Base-by-base conservation (phyloP, 2,797 vertebrate genomes). In the Amblyraja radiata region DNA sequence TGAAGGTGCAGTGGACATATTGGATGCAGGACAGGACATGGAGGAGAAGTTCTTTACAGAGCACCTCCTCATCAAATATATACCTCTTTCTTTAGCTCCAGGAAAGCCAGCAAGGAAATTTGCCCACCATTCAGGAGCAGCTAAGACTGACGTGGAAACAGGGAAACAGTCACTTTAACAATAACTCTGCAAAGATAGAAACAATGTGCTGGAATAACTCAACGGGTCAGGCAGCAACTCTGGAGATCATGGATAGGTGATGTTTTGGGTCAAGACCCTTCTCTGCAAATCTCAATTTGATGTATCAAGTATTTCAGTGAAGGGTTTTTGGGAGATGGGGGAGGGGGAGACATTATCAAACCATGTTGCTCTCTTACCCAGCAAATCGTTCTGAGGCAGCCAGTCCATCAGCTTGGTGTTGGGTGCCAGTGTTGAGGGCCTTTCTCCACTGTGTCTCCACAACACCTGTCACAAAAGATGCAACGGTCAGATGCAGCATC, bases 301-400 rank as follows among this genome's bases (percentile, higher is more conserved):
- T 21, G 23, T 23, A 73, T 73, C 71, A 73, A 25, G 16, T 73
- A 73, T 73, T 23, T 73, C 71, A 73, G 36, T 36, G 61, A 61
- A 84, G 10, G 9, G 2, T 4, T 84, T 1, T 32, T 25, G 58
- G 28, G 13, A 25, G 21, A 28, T 28, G 13, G 58, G 9, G 65
- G 71, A 21, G 18, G 71, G 6, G 18, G 65, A 10, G 77, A 13
- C 32, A 36, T 6, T 36, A 28, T 83, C 46, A 28, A 10, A 46
- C 16, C 61, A 10, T 21, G 61, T 18, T 18, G 23, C 25, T 76
- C 65, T 46, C 96, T 0, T 95, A 99, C 98, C 98, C 54, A 99
- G 96, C 2, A 99, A 96, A 93, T 99, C 98, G 2, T 99, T 99
- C 94, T 99, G 98, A 54, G 98, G 98, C 58, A 99, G 96, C 98